A percentile compares a stretch with the other conserved stretches of the same genome.
These are phyloP conservation scores for Oriolus oriolus DNA, from an alignment of 2,113 vertebrate species.

Conservation along the genomic window DNA sequence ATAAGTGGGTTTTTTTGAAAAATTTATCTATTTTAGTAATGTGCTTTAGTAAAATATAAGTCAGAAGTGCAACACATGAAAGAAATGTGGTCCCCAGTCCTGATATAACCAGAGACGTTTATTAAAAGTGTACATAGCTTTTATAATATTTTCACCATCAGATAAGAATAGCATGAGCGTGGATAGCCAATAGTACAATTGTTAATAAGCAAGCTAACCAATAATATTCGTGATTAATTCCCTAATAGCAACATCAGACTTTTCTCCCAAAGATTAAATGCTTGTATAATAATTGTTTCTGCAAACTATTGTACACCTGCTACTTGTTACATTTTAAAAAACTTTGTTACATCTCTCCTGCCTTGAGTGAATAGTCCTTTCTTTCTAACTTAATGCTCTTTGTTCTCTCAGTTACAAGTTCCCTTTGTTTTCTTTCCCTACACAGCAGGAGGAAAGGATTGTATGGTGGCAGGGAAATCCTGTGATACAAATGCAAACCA, in stretches of 20 bases:
- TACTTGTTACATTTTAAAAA: neutral
- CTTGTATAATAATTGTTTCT: neutral
- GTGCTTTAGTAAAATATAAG: neutral
- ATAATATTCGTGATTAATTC: neutral
- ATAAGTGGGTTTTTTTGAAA: neutral
- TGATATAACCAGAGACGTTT: neutral
- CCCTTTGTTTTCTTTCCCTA: neutral
- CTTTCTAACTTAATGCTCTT: neutral
- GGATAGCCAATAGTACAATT: neutral
- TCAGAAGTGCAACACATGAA: neutral
- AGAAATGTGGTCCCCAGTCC: rapidly evolving
- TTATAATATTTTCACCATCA: neutral
- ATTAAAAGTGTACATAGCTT: neutral
- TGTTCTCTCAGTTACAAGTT: neutral
- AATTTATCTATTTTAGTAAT: neutral
- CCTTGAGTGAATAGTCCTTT: neutral
- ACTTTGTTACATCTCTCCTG: neutral
- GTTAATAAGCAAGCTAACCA: neutral
- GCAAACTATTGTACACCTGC: neutral
- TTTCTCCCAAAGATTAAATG: neutral
- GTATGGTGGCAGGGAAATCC: neutral
- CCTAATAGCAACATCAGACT: neutral
- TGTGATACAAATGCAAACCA: neutral
- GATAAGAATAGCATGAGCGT: neutral
- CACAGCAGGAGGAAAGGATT: neutral